Conservation (phyloP, 2,888 invertebrate genomes). For the Drosophila mayaguana region DNA sequence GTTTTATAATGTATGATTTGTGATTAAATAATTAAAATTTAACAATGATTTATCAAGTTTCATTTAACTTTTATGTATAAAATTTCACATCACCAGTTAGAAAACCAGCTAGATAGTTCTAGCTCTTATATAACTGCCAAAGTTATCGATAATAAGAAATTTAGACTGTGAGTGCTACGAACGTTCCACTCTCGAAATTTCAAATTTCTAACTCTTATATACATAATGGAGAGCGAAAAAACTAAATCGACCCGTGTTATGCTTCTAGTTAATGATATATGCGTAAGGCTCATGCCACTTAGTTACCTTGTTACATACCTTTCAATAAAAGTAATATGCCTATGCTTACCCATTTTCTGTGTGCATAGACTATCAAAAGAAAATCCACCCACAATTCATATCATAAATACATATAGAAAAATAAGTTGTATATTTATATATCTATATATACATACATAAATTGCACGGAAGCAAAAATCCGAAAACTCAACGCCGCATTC, state of each 20-base stretch:
- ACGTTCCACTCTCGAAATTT: not conserved
- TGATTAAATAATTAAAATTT: not conserved
- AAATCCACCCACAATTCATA: conserved; percentile 50
- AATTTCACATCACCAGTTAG: not conserved
- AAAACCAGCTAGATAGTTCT: not conserved
- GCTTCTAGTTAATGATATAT: not conserved
- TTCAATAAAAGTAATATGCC: not conserved
- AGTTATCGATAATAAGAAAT: not conserved
- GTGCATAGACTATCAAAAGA: conserved; percentile 17
- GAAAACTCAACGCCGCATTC: conserved; percentile 48
- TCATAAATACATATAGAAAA: conserved; percentile 21
- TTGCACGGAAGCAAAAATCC: conserved; percentile 69
- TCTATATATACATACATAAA: conserved; percentile 30
- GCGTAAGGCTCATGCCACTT: not conserved
- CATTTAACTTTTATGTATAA: not conserved
- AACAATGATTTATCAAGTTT: not conserved
- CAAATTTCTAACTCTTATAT: not conserved
- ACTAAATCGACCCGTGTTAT: not conserved
- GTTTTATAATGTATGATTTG: not conserved
- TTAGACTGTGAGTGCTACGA: no score
- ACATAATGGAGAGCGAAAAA: not conserved
- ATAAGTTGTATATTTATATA: not conserved
- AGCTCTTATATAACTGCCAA: not conserved
- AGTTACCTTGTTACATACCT: not conserved
- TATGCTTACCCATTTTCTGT: not conserved